phyloP scores from a whole-genome alignment of 2,888 invertebrate species.

The Cepaea hortensis region DNA sequence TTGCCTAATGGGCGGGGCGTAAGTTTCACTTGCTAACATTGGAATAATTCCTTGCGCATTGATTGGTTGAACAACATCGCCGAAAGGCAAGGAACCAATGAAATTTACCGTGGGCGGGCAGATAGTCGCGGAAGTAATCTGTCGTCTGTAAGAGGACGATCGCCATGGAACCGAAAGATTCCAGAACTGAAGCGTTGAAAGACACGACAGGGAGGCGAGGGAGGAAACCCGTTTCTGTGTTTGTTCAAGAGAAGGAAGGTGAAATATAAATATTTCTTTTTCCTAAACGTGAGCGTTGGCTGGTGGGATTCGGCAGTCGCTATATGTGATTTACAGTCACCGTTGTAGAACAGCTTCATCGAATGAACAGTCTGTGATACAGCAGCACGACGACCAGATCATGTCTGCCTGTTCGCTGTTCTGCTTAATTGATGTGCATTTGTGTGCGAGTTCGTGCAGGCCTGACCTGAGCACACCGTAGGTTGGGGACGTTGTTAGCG shows the following conservation, averaged over 20 bases:
- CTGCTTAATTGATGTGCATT: neutral
- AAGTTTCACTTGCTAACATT: neutral
- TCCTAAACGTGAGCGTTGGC: neutral
- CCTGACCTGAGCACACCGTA: too few relatives aligned
- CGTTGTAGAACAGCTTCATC: neutral
- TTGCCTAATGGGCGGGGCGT: neutral
- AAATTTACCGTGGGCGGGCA: slow-evolving; percentile 33
- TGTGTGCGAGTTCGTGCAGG: neutral
- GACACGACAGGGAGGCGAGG: slow-evolving; percentile 2
- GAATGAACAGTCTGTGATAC: neutral
- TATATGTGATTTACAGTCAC: neutral
- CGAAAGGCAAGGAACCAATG: slow-evolving; percentile 46
- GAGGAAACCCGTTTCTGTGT: slow-evolving; percentile 30
- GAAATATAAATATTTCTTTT: slow-evolving; percentile 39
- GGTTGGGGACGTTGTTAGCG: too few relatives aligned
- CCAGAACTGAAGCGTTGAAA: slow-evolving; percentile 34
- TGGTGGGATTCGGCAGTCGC: neutral
- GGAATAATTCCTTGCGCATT: neutral
- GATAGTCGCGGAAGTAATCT: slow-evolving; percentile 30
- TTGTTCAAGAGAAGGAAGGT: slow-evolving; percentile 20
- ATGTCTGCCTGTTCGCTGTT: neutral
- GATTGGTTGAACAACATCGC: neutral
- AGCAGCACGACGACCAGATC: neutral
- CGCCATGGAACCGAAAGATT: slow-evolving; percentile 3
- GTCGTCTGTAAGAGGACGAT: slow-evolving; percentile 20